Evolutionary conservation across 2,888 invertebrate species (phyloP), one percentile per base, ranked within the genome.

Genomic region (Macropis europaea): DNA sequence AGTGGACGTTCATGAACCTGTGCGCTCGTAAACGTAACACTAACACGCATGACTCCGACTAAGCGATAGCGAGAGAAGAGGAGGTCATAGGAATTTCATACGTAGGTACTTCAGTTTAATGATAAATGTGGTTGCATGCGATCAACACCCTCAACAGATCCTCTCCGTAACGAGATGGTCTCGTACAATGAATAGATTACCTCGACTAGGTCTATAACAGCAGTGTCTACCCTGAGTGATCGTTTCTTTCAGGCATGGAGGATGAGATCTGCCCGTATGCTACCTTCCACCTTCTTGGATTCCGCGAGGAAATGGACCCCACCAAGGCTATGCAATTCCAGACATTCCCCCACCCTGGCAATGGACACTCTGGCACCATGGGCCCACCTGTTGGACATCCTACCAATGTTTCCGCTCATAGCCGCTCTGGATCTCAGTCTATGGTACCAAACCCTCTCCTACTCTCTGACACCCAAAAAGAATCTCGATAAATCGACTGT

Each of bases 231-330:
- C 86, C 84, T 80, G 66, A 59, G 63, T 74, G 68, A 82, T 88
- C 30, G 34, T 69, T 68, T 77, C 80, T 87, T 90, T 69, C 92
- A 95, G 97, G 97, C 90, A 96, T 97, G 95, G 97, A 98, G 90
- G 97, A 97, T 88, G 97, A 98, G 91, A 97, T 98, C 90, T 97
- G 97, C 91, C 98, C 98, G 42, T 98, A 98, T 91, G 98, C 98
- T 6, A 98, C 98, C 40, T 98, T 98, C 95, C 97, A 98, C 90
- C 93, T 97, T 87, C 93, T 97, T 64, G 97, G 97, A 82, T 97
- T 97, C 95, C 95, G 97, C 84, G 97, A 97, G 90, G 97, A 97
- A 93, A 97, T 97, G 97, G 97, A 97, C 90, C 97, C 97, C 47
- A 95, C 93, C 90, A 97, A 97, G 92, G 96, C 96, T 36, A 93